Conservation (phyloP, 2,888 invertebrate species). For the Drosophila recens region DNA sequence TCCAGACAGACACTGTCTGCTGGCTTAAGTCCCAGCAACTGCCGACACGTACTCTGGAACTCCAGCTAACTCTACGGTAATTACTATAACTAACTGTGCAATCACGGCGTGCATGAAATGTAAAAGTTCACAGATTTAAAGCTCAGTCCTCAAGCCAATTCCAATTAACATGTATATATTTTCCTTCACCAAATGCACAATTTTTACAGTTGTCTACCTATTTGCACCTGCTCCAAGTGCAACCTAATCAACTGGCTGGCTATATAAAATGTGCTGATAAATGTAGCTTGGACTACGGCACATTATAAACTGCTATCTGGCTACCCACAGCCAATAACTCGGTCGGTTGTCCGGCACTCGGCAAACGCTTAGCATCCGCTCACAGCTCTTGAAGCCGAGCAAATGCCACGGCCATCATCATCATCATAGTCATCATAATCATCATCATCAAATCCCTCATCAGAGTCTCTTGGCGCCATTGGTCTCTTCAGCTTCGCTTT, state of each 20-base stretch:
- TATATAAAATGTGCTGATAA: conserved; percentile 46
- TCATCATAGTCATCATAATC: too few relatives aligned
- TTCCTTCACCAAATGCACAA: too few relatives aligned
- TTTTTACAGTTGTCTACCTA: conserved; percentile 13
- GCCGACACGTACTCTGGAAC: conserved; percentile 47
- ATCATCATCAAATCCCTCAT: conserved; percentile 53
- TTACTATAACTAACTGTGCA: conserved; percentile 36
- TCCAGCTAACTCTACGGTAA: conserved; percentile 33
- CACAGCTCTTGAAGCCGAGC: conserved; percentile 26
- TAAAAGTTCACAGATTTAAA: conserved; percentile 21
- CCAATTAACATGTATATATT: conserved; percentile 41
- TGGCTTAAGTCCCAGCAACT: conserved; percentile 28
- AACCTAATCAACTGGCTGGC: conserved; percentile 43
- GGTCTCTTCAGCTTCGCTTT: conserved; percentile 22
- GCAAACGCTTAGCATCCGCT: conserved; percentile 45
- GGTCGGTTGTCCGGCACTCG: conserved; percentile 44
- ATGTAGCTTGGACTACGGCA: conserved; percentile 27
- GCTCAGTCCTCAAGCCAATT: conserved; percentile 5
- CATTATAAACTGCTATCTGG: conserved; percentile 36
- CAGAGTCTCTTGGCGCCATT: conserved; percentile 43
- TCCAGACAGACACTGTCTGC: conserved; percentile 30
- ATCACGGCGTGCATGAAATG: conserved; percentile 24
- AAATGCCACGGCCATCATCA: conserved; percentile 44
- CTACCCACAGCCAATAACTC: conserved; percentile 31
- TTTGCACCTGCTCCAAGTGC: neutral